Evolutionary conservation across 2,888 invertebrate genomes (phyloP), one percentile per base, ranked within the genome.

Genomic region (Lasioglossum vierecki): DNA sequence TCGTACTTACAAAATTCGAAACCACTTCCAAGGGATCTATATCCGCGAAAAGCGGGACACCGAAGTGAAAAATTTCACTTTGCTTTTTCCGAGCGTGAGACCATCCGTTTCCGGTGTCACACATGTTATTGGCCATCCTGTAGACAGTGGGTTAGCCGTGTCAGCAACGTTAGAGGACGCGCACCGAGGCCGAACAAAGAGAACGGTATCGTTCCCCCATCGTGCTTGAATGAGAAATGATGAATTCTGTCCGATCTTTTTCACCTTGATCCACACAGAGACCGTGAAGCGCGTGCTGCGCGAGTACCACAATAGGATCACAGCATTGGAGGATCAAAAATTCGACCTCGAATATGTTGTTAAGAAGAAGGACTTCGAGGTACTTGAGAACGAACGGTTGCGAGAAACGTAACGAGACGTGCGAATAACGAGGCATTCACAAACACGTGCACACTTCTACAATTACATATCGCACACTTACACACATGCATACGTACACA

Each of bases 271-370:
- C 90, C 89, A 90, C 89, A 96, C 97, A 98, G 98, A 98, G 95
- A 96, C 96, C 95, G 92, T 98, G 96, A 97, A 96, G 96, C 96
- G 96, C 95, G 96, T 97, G 96, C 96, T 96, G 96, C 97, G 97
- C 96, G 97, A 97, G 94, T 98, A 99, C 96, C 97, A 99, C 96
- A 97, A 97, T 95, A 97, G 98, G 96, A 98, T 99, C 96, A 96
- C 95, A 95, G 96, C 96, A 93, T 97, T 99, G 96, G 99, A 99
- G 97, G 98, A 98, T 95, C 96, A 97, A 95, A 99, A 99, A 96
- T 99, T 98, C 96, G 99, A 99, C 97, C 97, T 99, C 97, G 99
- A 99, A 97, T 98, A 98, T 97, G 96, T 98, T 96, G 99, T 99
- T 96, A 98, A 98, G 96, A 98, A 98, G 97, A 99, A 99, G 98